Evolutionary conservation across 2,797 vertebrate species (phyloP).

Genomic region (Malurus splendens): DNA sequence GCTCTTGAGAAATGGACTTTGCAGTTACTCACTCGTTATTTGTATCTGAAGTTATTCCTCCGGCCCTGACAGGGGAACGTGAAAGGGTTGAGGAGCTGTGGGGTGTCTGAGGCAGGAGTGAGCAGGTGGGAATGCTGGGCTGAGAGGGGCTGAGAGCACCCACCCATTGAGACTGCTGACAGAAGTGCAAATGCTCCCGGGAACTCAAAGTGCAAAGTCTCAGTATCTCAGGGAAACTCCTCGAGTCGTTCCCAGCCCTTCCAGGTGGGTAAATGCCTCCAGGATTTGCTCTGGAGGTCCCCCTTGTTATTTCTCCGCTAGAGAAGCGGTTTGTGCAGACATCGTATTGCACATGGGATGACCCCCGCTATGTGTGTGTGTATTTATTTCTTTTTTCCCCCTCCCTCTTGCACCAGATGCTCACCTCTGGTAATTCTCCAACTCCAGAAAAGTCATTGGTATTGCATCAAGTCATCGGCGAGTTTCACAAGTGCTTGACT

Average conservation of each 20-base stretch:
- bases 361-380: background rate
- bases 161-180: background rate
- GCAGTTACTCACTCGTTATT: rapidly evolving
- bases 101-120: rapidly evolving
- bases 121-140: background rate
- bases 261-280: background rate
- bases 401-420: background rate
- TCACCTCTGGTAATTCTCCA: conserved; percentile 24
- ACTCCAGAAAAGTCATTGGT: background rate
- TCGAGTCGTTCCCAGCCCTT: background rate
- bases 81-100: background rate
- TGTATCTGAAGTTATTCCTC: background rate
- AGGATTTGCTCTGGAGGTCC: background rate
- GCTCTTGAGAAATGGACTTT: background rate
- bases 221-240: background rate
- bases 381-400: background rate
- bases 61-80: rapidly evolving
- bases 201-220: background rate
- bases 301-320: background rate
- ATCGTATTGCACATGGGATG: background rate
- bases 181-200: background rate
- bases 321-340: background rate
- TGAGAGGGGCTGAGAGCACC: background rate
- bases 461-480: background rate
- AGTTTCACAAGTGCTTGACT: background rate